Percentiles rank a stretch among this genome's conserved stretches.
phyloP scores from a whole-genome alignment of 1,140 invertebrate species.

The Zaprionus taronus region DNA sequence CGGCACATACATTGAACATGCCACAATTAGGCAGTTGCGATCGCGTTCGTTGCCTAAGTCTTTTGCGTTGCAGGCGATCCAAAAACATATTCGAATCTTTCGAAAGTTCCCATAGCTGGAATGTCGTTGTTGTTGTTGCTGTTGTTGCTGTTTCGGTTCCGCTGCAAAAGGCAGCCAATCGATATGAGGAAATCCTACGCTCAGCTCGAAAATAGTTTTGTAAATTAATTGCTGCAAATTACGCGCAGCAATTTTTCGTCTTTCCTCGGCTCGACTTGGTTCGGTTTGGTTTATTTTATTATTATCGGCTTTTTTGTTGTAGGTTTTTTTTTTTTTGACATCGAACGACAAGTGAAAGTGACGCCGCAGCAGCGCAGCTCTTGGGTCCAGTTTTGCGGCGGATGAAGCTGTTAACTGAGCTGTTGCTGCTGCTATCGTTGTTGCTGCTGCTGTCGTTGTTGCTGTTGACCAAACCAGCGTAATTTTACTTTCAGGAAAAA shows the following conservation, averaged over 20 bases:
- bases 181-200: slow-evolving; percentile 48
- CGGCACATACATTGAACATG: slow-evolving; percentile 12
- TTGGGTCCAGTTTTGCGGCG: slow-evolving; percentile 37
- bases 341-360: slow-evolving; percentile 46
- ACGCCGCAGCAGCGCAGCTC: slow-evolving; percentile 14
- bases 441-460: slow-evolving; percentile 19
- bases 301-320: not conserved
- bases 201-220: slow-evolving; percentile 41
- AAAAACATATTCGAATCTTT: slow-evolving; percentile 24
- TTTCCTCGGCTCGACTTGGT: slow-evolving; percentile 1
- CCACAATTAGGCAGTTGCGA: slow-evolving; percentile 31
- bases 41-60: slow-evolving; percentile 66
- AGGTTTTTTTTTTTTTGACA: slow-evolving; percentile 24
- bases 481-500: slow-evolving; percentile 54
- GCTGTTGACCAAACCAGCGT: slow-evolving; percentile 31
- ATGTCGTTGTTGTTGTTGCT: not conserved
- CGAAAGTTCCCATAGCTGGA: slow-evolving; percentile 25
- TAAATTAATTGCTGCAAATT: slow-evolving; percentile 45
- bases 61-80: slow-evolving; percentile 50
- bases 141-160: slow-evolving; percentile 18
- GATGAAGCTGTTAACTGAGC: slow-evolving; percentile 44
- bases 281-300: slow-evolving; percentile 8
- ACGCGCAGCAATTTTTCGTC: slow-evolving; percentile 33
- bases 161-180: slow-evolving; percentile 45
- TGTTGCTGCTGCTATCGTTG: slow-evolving; percentile 4